These are phyloP conservation scores for Upupa epops DNA, from an alignment of 2,113 vertebrate species.

Conservation along the genomic window DNA sequence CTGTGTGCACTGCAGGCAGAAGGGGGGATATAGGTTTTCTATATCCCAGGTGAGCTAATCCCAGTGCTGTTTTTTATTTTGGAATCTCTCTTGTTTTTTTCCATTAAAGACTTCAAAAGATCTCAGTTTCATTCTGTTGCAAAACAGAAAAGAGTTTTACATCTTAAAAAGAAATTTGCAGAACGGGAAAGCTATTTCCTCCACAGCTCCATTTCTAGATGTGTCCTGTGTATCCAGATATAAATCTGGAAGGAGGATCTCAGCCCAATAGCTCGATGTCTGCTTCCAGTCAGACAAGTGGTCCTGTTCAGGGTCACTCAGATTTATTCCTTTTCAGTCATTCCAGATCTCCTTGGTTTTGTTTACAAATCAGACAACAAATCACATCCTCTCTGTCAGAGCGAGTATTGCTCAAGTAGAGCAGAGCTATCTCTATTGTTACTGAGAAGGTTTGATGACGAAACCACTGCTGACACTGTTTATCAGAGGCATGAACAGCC, in stretches of 20 bases:
- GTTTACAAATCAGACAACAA: not conserved
- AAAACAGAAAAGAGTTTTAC: not conserved
- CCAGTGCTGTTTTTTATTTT: not conserved
- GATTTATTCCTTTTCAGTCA: not conserved
- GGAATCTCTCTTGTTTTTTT: not conserved
- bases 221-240: not conserved
- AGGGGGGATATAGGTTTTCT: not conserved
- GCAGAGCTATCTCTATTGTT: not conserved
- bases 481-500: not conserved
- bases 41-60: not conserved
- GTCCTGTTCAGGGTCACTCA: not conserved
- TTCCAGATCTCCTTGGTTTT: not conserved
- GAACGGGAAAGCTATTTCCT: not conserved
- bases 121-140: not conserved
- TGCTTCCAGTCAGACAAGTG: not conserved
- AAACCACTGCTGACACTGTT: not conserved
- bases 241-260: not conserved
- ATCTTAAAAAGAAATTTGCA: not conserved
- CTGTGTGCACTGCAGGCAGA: not conserved
- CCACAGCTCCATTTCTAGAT: not conserved
- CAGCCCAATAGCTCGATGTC: not conserved
- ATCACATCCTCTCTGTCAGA: not conserved
- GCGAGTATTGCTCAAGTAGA: not conserved
- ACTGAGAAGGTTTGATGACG: not conserved
- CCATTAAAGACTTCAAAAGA: not conserved